Conservation (phyloP, 2,113 vertebrate species). For the Cochlearius cochlearius region DNA sequence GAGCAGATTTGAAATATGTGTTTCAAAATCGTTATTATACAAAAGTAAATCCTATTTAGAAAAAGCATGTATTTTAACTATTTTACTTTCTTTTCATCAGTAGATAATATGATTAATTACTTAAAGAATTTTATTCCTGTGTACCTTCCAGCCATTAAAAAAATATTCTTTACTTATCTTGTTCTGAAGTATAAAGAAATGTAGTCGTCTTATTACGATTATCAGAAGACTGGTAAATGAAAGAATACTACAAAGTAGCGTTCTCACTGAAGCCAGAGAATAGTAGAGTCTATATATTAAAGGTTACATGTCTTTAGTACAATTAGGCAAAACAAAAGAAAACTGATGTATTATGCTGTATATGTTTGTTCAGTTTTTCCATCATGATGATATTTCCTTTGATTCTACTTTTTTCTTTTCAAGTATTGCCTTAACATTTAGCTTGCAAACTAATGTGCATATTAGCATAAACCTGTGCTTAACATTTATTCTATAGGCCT, state of each 20-base stretch:
- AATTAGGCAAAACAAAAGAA: neutral
- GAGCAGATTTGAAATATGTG: neutral
- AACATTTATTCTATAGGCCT: slow-evolving; percentile 74
- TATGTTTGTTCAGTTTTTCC: slow-evolving; percentile 35
- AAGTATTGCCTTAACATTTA: slow-evolving; percentile 67
- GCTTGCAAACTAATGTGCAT: slow-evolving; percentile 49
- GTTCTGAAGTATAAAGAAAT: neutral
- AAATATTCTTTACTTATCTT: neutral
- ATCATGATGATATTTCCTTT: slow-evolving; percentile 30
- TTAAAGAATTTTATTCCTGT: neutral
- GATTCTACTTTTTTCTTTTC: slow-evolving; percentile 36
- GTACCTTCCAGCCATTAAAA: neutral
- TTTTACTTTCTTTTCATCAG: neutral
- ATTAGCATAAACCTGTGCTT: slow-evolving; percentile 72
- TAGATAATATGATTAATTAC: neutral
- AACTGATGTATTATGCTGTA: neutral
- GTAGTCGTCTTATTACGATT: neutral
- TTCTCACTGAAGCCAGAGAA: neutral
- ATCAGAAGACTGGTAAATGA: neutral
- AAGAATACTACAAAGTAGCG: neutral
- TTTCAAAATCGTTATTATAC: neutral
- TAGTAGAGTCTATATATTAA: neutral
- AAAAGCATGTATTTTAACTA: neutral
- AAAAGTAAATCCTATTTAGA: neutral
- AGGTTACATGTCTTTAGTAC: neutral